Base-by-base conservation (phyloP, 2,888 invertebrate species). In the Congeria kusceri region DNA sequence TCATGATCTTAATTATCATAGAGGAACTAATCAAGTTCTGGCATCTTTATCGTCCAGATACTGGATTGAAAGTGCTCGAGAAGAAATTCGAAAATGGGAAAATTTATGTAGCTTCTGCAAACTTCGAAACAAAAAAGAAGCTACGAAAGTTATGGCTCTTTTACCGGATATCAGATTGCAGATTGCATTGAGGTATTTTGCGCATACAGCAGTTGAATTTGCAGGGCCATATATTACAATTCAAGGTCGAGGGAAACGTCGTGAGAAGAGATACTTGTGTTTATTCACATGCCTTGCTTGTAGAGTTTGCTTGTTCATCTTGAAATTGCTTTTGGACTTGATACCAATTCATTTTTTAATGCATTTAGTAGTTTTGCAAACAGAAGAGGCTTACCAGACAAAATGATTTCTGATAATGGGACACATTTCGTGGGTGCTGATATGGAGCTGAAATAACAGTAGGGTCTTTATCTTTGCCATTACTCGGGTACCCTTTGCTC, bases 281-380 rank as follows among this genome's bases (percentile, higher is more conserved):
- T 28, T 83, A 13, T 83, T 83, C 28, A 83, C 80, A 13, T 83
- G 79, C 68, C 11, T 76, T 1, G 44, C 57, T 0, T 49, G 66
- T 0, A 61, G 79, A 46, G 82, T 79, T 20, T n/a, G n/a, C n/a
- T n/a, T n/a, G 61, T 83, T 13, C 72, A 83, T 62, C 28, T 80
- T 27, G 76, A 80, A 47, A 59, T 76, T 28, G 67, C 75, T 13
- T 67, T 28, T 27, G n/a, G 66, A 18, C 28, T 80, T 28, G 69
- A 69, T 23, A 80, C 83, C 15, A 64, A 77, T 29, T 72, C 80
- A 3, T 82, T 75, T 49, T n/a, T 81, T 1, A 78, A 75, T 25
- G 78, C 77, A 3, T 67, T 82, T 27, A 59, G 61, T 25, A 25
- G 76, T 7, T 74, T 78, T 59, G 53, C 63, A 7, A 72, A 49